Evolutionary conservation across 2,888 invertebrate species (phyloP).

Genomic region (Nebria salina): DNA sequence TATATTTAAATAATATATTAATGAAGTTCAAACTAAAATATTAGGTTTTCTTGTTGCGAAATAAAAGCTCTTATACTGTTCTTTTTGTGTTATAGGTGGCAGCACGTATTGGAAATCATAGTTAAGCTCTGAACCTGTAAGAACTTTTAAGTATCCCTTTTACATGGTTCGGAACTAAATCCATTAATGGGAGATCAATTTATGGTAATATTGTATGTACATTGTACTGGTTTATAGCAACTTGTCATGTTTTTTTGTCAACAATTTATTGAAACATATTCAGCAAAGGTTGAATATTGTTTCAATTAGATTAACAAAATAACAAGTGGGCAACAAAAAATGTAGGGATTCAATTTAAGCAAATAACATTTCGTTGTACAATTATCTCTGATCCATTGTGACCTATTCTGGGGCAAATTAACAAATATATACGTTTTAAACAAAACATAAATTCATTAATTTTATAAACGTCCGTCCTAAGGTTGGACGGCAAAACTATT

Average conservation of each 20-base stretch:
- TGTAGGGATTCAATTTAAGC: neutral
- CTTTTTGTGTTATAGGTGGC: constrained; percentile 7
- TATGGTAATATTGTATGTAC: too few species aligned
- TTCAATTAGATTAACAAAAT: neutral
- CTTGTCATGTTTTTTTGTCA: too few species aligned
- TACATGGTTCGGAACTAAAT: too few species aligned
- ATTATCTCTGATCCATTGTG: neutral
- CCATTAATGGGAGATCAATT: too few species aligned
- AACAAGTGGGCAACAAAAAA: neutral
- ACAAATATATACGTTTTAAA: neutral
- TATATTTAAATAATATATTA: too few species aligned
- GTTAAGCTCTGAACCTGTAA: constrained; percentile 6
- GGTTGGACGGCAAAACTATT: neutral
- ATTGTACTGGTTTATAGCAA: too few species aligned
- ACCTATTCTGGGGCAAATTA: neutral
- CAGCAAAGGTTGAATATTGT: too few species aligned
- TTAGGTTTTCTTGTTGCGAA: neutral
- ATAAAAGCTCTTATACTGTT: neutral
- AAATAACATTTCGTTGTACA: neutral
- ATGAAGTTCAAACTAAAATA: too few species aligned
- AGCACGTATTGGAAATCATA: neutral
- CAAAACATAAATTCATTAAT: constrained; percentile 14
- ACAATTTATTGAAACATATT: too few species aligned
- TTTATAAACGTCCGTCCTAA: neutral
- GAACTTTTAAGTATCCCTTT: neutral